Base-by-base conservation (phyloP, 1,140 invertebrate genomes). In the Diachasmimorpha longicaudata region DNA sequence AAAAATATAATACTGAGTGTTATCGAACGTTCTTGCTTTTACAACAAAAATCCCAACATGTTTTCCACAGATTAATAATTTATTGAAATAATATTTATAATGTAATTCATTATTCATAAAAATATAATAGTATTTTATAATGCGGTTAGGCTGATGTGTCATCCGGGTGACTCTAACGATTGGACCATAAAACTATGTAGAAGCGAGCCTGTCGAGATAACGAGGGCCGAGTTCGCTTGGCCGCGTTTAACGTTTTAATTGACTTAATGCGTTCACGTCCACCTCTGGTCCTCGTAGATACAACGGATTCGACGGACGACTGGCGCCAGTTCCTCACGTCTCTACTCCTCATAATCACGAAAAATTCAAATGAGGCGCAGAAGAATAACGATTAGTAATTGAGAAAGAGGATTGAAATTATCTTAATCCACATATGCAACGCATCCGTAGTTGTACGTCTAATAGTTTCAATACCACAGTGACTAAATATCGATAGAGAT, bases 231-330 rank as follows among this genome's bases (percentile, higher is more conserved):
- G 75, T 63, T 74, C 75, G 80, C 80, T 75, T 78, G 77, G 78
- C 78, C 80, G 78, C 55, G 76, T 81, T 83, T 63, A 80, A 81
- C 78, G 76, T 83, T 81, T 83, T 83, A 83, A 83, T 83, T 81
- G 79, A 83, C 81, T 81, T 80, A 83, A 81, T 78, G 80, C 80
- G 79, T 81, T 14, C 58, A 63, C 23, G 58, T 63, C 58, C 21
- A 58, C 52, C 52, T 58, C 52, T 31, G 31, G 31, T 31, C 31
- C 31, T 31, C 23, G 19, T 25, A 25, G 23, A 13, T 63, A 25
- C 63, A 14, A 44, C 42, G 72, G 52, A 72, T 73, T 77, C 44
- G 42, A 63, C 19, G 19, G 42, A 66, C 75, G 42, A 66, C 75
- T 66, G 75, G 42, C 71, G 75, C 66, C 72, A 69, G 72, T 37